A percentile compares a stretch with the other conserved stretches of the same genome.
Evolutionary conservation across 35 echinoderm and acorn worm species (phyloP).

Genomic region (Nesometra sesokonis): DNA sequence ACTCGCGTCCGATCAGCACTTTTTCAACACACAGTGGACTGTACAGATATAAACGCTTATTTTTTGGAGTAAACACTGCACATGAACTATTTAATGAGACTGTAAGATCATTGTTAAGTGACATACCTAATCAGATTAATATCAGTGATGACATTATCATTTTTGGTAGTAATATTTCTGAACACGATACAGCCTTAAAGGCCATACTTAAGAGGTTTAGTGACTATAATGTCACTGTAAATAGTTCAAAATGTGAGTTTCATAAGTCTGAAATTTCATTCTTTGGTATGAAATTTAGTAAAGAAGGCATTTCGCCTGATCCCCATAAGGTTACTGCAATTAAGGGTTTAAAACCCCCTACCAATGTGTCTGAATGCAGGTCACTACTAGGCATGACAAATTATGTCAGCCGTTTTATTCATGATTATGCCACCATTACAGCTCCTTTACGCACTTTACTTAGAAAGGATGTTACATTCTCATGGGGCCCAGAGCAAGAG

Average conservation of each 20-base stretch:
- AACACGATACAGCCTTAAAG: not conserved
- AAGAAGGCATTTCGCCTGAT: not conserved
- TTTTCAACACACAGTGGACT: too few species aligned
- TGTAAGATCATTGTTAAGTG: not conserved
- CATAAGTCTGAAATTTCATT: not conserved
- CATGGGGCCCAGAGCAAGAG: slow-evolving; percentile 15
- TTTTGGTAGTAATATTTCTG: not conserved
- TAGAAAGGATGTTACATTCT: not conserved
- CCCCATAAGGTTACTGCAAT: not conserved
- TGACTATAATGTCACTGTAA: not conserved
- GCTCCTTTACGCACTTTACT: not conserved
- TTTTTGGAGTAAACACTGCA: too few species aligned
- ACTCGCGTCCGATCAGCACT: too few species aligned
- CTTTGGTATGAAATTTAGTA: not conserved
- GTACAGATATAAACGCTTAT: too few species aligned
- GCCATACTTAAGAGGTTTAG: not conserved
- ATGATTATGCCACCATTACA: not conserved
- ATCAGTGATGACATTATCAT: not conserved
- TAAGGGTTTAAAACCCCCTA: not conserved
- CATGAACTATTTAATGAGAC: not conserved
- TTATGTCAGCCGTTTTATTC: not conserved
- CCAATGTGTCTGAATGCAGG: not conserved
- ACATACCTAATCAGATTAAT: not conserved
- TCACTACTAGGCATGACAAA: not conserved
- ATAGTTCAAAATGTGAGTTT: not conserved